Evolutionary conservation across 2,888 invertebrate genomes (phyloP), one percentile per base, ranked within the genome.

Genomic region (Caenorhabditis sp.): DNA sequence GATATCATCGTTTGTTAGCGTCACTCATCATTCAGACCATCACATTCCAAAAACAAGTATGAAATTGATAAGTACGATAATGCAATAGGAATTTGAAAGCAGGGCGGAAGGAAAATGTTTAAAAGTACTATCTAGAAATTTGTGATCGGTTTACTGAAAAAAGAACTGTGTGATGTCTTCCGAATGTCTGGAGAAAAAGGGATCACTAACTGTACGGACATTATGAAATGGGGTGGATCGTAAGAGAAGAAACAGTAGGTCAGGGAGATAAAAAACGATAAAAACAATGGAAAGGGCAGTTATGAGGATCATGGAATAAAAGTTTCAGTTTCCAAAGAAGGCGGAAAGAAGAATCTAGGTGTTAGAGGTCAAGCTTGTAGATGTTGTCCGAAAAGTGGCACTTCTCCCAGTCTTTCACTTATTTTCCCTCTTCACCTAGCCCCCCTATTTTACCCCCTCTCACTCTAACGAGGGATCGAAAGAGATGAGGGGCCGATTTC

Each of bases 401-500:
- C 75, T 77, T 69, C 38, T 12, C 2, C 38, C 31, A 31, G 7
- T 4, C 2, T n/a, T 51, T 28, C 49, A 47, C 51, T 68, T 31
- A 51, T 49, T 66, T 28, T 19, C 49, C 26, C 38, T 38, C 61
- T 61, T 28, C 64, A 51, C 19, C 66, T 51, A 66, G 66, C 69
- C 69, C n/a, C n/a, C 31, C 44, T 47, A 58, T 70, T 70, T 58
- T 59, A 44, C 59, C 47, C 44, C 47, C 47, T 2, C 47, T 10
- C 47, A 5, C 47, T 47, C 61, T 70, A 77, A 70, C 77, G 64
- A 70, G 70, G 70, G 70, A 47, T 31, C 49, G 59, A 68, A 76
- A 73, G 59, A 80, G 73, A 64, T 80, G 73, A 80, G 59, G 68
- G 69, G 69, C 69, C 74, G 69, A 75, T 81, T 81, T 80, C 80